Evolutionary conservation across 2,888 invertebrate species (phyloP).

Genomic region (Torymus aiolomorphi): DNA sequence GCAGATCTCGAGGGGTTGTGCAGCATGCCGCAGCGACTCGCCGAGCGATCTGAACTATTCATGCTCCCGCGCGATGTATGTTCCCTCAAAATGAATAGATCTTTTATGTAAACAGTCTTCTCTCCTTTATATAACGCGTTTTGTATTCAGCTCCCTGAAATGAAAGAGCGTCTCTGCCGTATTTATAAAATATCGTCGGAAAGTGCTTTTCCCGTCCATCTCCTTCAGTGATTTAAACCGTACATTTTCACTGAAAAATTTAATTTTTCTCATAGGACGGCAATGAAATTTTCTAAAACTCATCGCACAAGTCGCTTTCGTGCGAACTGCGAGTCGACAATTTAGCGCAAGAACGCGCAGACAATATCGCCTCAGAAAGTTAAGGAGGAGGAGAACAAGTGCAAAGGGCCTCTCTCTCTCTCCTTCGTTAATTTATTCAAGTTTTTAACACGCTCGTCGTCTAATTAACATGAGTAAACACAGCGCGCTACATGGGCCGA

Average conservation of each 20-base stretch:
- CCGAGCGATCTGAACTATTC: background rate
- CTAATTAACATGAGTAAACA: slow-evolving; percentile 43
- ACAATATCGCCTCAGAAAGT: too few relatives aligned
- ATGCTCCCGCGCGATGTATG: background rate
- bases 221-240: background rate
- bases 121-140: background rate
- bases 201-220: too few relatives aligned
- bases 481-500: background rate
- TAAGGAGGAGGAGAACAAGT: too few relatives aligned
- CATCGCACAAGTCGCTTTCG: too few relatives aligned
- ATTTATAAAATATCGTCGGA: too few relatives aligned
- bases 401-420: too few relatives aligned
- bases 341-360: too few relatives aligned
- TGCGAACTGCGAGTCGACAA: too few relatives aligned
- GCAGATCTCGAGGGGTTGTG: too few relatives aligned
- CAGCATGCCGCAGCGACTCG: background rate
- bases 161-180: background rate
- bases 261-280: too few relatives aligned
- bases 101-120: slow-evolving; percentile 7
- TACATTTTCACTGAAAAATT: too few relatives aligned
- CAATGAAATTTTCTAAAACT: too few relatives aligned
- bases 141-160: background rate
- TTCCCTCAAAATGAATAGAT: background rate
- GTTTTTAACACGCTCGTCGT: slow-evolving; percentile 15
- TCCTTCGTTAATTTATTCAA: slow-evolving; percentile 9